Evolutionary conservation across 2,113 vertebrate species (phyloP).

Genomic region (Synodontis membranacea): DNA sequence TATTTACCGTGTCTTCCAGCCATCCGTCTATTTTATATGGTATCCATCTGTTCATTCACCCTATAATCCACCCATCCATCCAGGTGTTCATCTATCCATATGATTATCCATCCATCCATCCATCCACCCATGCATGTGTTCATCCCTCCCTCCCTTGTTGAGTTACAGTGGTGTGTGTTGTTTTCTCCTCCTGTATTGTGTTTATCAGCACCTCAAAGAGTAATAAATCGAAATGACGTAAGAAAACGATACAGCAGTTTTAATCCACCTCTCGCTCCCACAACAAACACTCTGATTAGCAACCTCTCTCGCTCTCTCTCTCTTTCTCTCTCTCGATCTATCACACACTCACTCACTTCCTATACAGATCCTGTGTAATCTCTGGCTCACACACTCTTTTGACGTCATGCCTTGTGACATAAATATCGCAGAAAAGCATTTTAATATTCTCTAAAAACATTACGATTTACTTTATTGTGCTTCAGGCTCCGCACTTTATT

Average conservation of each 20-base stretch:
- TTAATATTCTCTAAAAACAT: conserved; percentile 36
- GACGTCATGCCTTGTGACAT: neutral
- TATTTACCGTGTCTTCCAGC: too few species aligned
- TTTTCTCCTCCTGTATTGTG: neutral
- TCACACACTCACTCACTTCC: neutral
- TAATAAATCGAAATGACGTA: conserved; percentile 2
- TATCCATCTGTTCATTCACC: neutral
- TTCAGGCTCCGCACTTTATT: neutral
- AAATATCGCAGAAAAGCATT: neutral
- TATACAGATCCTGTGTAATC: neutral
- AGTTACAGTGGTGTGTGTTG: neutral
- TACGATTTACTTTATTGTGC: neutral
- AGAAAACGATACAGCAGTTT: neutral
- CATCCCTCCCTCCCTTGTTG: neutral
- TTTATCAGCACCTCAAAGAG: neutral
- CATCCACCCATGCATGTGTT: neutral
- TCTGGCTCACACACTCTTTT: neutral
- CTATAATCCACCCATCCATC: neutral
- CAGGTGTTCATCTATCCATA: neutral
- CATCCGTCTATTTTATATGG: neutral
- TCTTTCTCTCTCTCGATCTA: neutral
- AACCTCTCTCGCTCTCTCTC: neutral
- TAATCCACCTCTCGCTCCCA: neutral
- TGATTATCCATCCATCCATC: neutral
- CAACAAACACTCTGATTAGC: neutral